A percentile compares a stretch with the other conserved stretches of the same genome.
phyloP scores from a whole-genome alignment of 2,113 vertebrate species.

The Megaceryle torquata region DNA sequence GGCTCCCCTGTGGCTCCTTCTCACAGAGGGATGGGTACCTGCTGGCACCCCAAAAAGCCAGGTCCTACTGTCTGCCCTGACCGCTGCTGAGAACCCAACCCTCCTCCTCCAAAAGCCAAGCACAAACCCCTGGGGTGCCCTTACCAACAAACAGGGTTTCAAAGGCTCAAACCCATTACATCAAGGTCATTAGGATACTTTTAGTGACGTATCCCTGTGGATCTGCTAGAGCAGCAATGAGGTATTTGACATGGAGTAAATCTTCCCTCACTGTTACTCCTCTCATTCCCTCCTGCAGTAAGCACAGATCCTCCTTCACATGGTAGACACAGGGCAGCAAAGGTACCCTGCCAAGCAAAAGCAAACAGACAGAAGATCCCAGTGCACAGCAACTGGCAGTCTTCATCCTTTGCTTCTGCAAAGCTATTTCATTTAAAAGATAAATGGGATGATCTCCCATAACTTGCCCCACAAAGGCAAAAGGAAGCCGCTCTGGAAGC shows the following conservation, averaged over 20 bases:
- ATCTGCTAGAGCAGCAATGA: not conserved
- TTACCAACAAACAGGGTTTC: not conserved
- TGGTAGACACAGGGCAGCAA: not conserved
- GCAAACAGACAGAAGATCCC: accelerated
- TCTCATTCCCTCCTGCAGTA: not conserved
- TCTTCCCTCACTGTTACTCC: not conserved
- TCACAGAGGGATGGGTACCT: accelerated
- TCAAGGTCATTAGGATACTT: conserved; percentile 19
- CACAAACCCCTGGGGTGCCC: not conserved
- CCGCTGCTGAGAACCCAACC: not conserved
- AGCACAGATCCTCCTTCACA: accelerated
- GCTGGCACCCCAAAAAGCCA: not conserved
- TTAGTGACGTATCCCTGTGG: not conserved
- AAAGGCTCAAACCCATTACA: conserved; percentile 9
- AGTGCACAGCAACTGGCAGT: not conserved
- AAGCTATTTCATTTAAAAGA: not conserved
- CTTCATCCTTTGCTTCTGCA: not conserved
- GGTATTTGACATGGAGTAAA: not conserved
- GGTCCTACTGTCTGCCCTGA: not conserved
- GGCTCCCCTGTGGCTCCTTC: not conserved
- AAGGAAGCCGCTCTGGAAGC: not conserved
- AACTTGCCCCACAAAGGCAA: not conserved
- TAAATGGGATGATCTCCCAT: not conserved
- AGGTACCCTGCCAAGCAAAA: not conserved
- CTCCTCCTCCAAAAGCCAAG: not conserved